phyloP scores from a whole-genome alignment of 2,113 vertebrate species.

The Toxotes jaculatrix region DNA sequence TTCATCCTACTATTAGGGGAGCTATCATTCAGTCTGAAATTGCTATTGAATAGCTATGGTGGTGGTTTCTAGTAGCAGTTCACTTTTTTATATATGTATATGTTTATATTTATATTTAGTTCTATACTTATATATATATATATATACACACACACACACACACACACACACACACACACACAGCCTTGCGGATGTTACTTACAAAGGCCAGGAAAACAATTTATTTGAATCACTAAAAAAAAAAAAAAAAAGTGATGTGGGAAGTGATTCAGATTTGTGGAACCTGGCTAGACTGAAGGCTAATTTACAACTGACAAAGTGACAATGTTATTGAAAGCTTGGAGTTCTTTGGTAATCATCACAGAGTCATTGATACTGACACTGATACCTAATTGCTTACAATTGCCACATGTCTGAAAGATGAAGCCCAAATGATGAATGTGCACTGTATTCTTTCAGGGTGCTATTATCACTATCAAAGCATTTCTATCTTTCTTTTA shows the following conservation, averaged over 20 bases:
- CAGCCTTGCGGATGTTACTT: background rate
- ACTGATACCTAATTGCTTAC: slow-evolving; percentile 38
- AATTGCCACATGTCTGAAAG: slow-evolving; percentile 38
- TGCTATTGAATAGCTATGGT: no score
- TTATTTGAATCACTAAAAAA: no score
- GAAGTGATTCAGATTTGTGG: background rate
- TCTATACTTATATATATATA: no score
- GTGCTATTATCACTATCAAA: slow-evolving; percentile 43
- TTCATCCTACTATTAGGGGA: no score
- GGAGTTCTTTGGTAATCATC: background rate
- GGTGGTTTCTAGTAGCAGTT: no score
- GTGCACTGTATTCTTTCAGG: slow-evolving; percentile 4
- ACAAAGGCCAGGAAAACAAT: no score
- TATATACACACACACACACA: no score
- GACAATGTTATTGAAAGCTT: slow-evolving; percentile 3
- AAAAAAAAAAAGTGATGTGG: background rate
- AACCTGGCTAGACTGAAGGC: slow-evolving; percentile 1
- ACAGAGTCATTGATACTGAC: slow-evolving; percentile 19
- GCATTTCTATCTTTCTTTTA: slow-evolving; percentile 42
- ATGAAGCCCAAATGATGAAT: slow-evolving; percentile 40
- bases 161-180: no score
- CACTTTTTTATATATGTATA: no score
- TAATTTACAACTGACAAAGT: slow-evolving; percentile 7
- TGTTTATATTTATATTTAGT: no score
- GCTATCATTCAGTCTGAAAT: no score